Evolutionary conservation across 64 coral and sea anemone genomes (phyloP), one percentile per base, ranked within the genome.

Genomic region (Stichodactyla helianthus): DNA sequence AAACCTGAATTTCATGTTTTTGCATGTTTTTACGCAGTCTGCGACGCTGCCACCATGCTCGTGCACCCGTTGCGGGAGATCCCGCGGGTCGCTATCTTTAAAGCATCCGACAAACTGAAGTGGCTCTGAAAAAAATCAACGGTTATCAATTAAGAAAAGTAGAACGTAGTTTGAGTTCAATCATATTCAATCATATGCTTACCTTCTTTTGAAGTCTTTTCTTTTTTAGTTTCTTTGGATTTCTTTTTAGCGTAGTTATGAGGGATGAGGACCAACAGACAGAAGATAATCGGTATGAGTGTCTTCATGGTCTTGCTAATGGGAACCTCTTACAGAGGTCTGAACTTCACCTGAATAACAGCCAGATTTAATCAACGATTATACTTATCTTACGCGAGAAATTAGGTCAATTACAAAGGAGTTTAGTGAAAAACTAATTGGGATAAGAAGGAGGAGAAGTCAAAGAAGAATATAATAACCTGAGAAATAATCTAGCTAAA

Each of bases 11-110:
- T 90, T 92, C 80, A 94, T 89, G 86, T 92, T 81, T 81, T 92
- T 92, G 14, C 96, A 98, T 59, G 85, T 94, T 51, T 89, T 90
- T 6, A 92, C 90, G 51, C 96, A 98, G 5, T 87, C 85, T 13
- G 70, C 71, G 2, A 94, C 88, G 11, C 89, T 98, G 35, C 88
- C 90, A 26, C 93, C 85, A 20, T 86, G 84, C 64, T 90, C 85
- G n/a, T 92, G 93, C 6, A 98, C 85, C 52, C 93, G 44, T 65
- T 98, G 96, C 4, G 93, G 89, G 27, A 98, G 83, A 84, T 98
- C 96, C 12, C 96, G 82, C 17, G 96, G 96, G 10, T 94, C 90
- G 17, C 93, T 90, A 79, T 98, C 96, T 92, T 98, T 95, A 31
- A 94, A 98, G 71, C 96, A 98, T 18, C 96, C 96, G 23, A 98